phyloP scores from a whole-genome alignment of 1,140 invertebrate species.

The Zophobas morio region DNA sequence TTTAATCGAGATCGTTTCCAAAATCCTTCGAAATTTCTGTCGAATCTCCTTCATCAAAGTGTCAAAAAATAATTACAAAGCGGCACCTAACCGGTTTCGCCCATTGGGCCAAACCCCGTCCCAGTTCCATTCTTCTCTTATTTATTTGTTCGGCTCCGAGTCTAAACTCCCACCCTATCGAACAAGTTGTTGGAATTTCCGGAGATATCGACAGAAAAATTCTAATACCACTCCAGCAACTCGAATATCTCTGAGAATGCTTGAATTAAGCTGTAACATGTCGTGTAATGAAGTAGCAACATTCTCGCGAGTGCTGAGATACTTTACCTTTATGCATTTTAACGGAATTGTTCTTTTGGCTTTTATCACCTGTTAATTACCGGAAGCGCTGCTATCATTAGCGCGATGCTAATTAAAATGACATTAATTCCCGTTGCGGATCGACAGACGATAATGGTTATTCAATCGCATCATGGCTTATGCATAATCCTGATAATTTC shows the following conservation, averaged over 20 bases:
- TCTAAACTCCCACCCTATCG: neutral
- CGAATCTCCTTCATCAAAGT: neutral
- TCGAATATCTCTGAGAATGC: conserved; percentile 15
- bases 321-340: conserved; percentile 27
- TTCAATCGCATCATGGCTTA: conserved; percentile 15
- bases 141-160: neutral
- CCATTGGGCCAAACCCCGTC: neutral
- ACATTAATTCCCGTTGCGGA: conserved; percentile 12
- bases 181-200: conserved; percentile 33
- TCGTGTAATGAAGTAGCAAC: conserved; percentile 38
- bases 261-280: conserved; percentile 29
- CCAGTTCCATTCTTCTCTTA: neutral
- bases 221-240: conserved; percentile 1
- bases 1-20: too few species aligned
- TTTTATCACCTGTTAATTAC: neutral
- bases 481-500: conserved; percentile 38
- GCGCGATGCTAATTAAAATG: conserved; percentile 31
- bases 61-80: neutral
- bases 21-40: neutral
- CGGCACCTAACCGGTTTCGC: conserved; percentile 16
- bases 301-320: conserved; percentile 30
- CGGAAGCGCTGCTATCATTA: conserved; percentile 4
- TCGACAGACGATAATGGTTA: conserved; percentile 10
- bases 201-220: conserved; percentile 25
- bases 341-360: conserved; percentile 28